A percentile compares a stretch with the other conserved stretches of the same genome.
phyloP scores from a whole-genome alignment of 2,888 invertebrate species.

The Epistrophe eligans region DNA sequence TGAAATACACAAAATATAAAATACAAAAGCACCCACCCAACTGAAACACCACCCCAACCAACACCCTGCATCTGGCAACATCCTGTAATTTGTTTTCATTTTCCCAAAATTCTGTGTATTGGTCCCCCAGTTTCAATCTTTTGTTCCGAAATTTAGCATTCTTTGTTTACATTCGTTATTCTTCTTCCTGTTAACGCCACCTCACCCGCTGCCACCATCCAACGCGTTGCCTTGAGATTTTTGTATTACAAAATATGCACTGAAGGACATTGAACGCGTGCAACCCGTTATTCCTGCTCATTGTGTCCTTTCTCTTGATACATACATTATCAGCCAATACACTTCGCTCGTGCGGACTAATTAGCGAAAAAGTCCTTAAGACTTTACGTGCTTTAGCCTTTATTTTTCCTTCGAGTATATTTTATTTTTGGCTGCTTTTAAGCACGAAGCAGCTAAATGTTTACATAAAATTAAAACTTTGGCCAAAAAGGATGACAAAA shows the following conservation, averaged over 20 bases:
- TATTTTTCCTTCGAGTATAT: slow-evolving; percentile 47
- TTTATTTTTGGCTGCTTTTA: slow-evolving; percentile 34
- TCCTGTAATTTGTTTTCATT: slow-evolving; percentile 66
- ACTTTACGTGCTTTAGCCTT: slow-evolving; percentile 46
- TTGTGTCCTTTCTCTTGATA: slow-evolving; percentile 41
- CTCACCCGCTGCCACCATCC: not conserved
- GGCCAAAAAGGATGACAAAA: not conserved
- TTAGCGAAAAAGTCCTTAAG: slow-evolving; percentile 49
- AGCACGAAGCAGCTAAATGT: slow-evolving; percentile 47
- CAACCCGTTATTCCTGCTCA: slow-evolving; percentile 54
- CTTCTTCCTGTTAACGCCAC: not conserved
- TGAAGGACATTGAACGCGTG: slow-evolving; percentile 72
- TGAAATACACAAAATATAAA: slow-evolving; percentile 39
- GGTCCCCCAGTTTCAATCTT: slow-evolving; percentile 30
- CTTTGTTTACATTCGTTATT: slow-evolving; percentile 44
- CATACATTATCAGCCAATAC: slow-evolving; percentile 53
- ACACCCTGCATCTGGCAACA: slow-evolving; percentile 3
- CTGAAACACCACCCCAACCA: slow-evolving; percentile 2
- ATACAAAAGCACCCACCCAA: slow-evolving; percentile 29
- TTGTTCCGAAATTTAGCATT: slow-evolving; percentile 33
- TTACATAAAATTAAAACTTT: slow-evolving; percentile 40
- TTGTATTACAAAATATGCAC: slow-evolving; percentile 34
- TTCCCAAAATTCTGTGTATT: slow-evolving; percentile 18
- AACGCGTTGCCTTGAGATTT: not conserved
- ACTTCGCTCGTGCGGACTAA: slow-evolving; percentile 52